These are phyloP conservation scores for Ernsta delagoae DNA, from an alignment of 2,888 invertebrate species.

Conservation along the genomic window DNA sequence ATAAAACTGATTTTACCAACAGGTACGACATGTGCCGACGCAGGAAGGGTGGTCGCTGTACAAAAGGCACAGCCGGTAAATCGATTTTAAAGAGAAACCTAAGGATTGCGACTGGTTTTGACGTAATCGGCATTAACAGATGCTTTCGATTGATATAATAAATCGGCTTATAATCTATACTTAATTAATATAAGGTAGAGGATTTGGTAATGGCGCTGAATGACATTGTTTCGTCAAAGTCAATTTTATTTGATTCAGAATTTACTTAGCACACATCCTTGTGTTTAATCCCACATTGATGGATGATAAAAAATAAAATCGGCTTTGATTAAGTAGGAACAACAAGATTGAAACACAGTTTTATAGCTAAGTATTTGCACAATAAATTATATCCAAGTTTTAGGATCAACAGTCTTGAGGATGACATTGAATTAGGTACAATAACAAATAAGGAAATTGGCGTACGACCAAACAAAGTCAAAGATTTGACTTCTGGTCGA, in stretches of 20 bases:
- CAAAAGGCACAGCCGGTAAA: constrained; percentile 99
- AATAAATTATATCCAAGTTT: constrained; percentile 22
- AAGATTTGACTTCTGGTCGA: constrained; percentile 22
- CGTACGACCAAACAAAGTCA: constrained; percentile 28
- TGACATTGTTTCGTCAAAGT: constrained; percentile 48
- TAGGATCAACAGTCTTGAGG: constrained; percentile 22
- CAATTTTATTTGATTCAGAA: constrained; percentile 40
- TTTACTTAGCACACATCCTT: not conserved
- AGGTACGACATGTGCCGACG: constrained; percentile 99
- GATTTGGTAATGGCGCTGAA: constrained; percentile 84
- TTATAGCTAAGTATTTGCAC: constrained; percentile 30
- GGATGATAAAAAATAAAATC: constrained; percentile 26
- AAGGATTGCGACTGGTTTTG: constrained; percentile 68
- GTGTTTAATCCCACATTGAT: not conserved
- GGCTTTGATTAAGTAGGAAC: constrained; percentile 16
- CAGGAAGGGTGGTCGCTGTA: constrained; percentile 98
- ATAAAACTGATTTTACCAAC: constrained; percentile 83
- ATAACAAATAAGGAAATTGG: constrained; percentile 22
- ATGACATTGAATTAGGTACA: constrained; percentile 13
- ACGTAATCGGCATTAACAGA: constrained; percentile 75
- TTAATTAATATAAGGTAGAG: constrained; percentile 78
- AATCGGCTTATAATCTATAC: constrained; percentile 75
- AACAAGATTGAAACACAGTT: constrained; percentile 15
- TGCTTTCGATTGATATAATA: constrained; percentile 76
- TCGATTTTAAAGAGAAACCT: constrained; percentile 67